Conservation (phyloP, 2,888 invertebrate genomes). For the Autographa gamma region DNA sequence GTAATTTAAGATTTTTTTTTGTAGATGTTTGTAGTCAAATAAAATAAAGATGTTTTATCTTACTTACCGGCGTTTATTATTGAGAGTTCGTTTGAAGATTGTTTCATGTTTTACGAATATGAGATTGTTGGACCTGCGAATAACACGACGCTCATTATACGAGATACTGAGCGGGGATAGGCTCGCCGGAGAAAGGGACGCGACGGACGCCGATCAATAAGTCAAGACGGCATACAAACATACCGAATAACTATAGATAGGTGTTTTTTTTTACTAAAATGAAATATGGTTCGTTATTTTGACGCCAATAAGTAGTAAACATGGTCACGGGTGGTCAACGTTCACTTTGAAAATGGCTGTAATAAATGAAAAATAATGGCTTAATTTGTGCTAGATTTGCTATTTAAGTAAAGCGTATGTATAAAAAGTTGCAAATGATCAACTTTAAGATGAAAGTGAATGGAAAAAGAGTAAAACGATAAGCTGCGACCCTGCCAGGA, state of each 20-base stretch:
- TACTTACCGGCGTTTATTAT: too few relatives aligned
- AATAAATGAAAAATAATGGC: not conserved
- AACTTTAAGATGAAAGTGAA: conserved; percentile 9
- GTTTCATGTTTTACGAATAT: not conserved
- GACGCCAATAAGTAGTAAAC: too few relatives aligned
- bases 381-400: not conserved
- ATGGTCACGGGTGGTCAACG: too few relatives aligned
- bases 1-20: not conserved
- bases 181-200: conserved; percentile 30
- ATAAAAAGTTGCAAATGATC: not conserved
- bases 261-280: not conserved
- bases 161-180: conserved; percentile 2
- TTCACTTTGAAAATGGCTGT: not conserved
- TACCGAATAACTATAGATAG: not conserved
- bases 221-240: conserved; percentile 42
- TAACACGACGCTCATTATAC: conserved; percentile 33
- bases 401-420: not conserved
- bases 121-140: conserved; percentile 13
- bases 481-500: conserved; percentile 89
- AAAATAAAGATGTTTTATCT: too few relatives aligned
- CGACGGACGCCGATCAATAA: conserved; percentile 51
- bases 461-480: conserved; percentile 27
- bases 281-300: not conserved
- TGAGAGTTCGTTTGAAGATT: not conserved
- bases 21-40: not conserved